Percentiles rank a stretch among this genome's conserved stretches.
These are phyloP conservation scores for Indicator maculatus DNA, from an alignment of 2,113 vertebrate genomes.

Conservation along the genomic window DNA sequence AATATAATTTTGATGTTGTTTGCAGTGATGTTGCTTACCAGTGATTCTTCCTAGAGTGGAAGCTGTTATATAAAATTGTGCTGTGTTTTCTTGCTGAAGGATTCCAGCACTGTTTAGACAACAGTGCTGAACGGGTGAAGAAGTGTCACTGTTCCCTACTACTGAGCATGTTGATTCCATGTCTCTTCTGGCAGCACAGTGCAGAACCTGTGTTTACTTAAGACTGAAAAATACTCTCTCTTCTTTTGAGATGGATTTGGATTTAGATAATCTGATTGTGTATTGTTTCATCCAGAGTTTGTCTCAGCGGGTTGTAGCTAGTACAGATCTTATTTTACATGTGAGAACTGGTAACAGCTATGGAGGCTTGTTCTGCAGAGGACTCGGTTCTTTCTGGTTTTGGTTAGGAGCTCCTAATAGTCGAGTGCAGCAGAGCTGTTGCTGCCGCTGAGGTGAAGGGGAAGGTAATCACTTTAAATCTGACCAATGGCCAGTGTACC, in stretches of 20 bases:
- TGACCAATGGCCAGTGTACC: background rate
- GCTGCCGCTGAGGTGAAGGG: background rate
- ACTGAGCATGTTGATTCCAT: background rate
- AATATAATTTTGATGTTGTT: background rate
- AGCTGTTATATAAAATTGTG: background rate
- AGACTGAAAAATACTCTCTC: background rate
- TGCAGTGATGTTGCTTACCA: background rate
- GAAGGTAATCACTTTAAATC: background rate
- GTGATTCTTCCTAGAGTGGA: background rate
- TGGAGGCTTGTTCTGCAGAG: background rate
- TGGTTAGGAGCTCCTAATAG: background rate
- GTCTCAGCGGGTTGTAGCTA: background rate
- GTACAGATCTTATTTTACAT: background rate
- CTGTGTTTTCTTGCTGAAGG: background rate
- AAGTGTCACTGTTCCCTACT: background rate
- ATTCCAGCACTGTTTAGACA: background rate
- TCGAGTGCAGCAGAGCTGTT: background rate
- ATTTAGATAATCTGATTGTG: background rate
- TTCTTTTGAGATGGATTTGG: background rate
- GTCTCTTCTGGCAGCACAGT: background rate
- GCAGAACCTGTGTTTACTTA: background rate
- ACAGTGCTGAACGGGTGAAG: background rate
- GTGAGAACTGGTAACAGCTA: background rate
- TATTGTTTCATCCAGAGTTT: background rate
- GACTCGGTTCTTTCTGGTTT: background rate